Percentiles rank a stretch among this genome's conserved stretches.
These are phyloP conservation scores for Neodiprion fabricii DNA, from an alignment of 1,140 invertebrate species.

Conservation along the genomic window DNA sequence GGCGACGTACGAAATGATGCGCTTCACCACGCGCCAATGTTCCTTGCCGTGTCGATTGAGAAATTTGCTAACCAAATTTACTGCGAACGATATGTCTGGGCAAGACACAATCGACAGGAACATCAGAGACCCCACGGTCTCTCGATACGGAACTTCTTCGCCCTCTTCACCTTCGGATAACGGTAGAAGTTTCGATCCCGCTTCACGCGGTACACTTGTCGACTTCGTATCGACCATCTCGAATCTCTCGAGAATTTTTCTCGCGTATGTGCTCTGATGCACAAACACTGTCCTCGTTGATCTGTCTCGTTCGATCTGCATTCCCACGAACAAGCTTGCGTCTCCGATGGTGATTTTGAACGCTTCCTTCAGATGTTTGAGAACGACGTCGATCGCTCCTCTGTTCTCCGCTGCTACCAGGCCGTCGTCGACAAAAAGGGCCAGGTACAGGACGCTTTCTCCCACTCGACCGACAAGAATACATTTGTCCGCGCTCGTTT, in stretches of 20 bases:
- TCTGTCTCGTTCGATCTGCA: slow-evolving; percentile 12
- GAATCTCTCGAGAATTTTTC: slow-evolving; percentile 30
- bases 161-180: slow-evolving; percentile 9
- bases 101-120: slow-evolving; percentile 43
- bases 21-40: slow-evolving; percentile 40
- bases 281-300: slow-evolving; percentile 3
- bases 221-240: slow-evolving; percentile 23
- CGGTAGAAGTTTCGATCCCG: slow-evolving; percentile 12
- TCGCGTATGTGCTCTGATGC: slow-evolving; percentile 18
- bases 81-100: slow-evolving; percentile 47
- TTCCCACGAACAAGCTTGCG: slow-evolving; percentile 14
- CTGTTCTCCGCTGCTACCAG: slow-evolving; percentile 10
- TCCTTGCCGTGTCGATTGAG: slow-evolving; percentile 32
- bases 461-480: slow-evolving; percentile 12
- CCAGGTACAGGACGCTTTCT: slow-evolving; percentile 8
- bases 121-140: slow-evolving; percentile 46
- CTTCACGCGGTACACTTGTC: slow-evolving; percentile 19
- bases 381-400: slow-evolving; percentile 10
- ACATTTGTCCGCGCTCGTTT: slow-evolving; percentile 17
- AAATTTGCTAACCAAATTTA: slow-evolving; percentile 38
- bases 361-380: slow-evolving; percentile 17
- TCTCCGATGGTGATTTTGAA: slow-evolving; percentile 22
- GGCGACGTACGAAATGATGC: slow-evolving; percentile 41
- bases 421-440: slow-evolving; percentile 22
- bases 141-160: slow-evolving; percentile 32